Evolutionary conservation across 2,888 invertebrate species (phyloP), one percentile per base, ranked within the genome.

Genomic region (Aporophyla lueneburgensis): DNA sequence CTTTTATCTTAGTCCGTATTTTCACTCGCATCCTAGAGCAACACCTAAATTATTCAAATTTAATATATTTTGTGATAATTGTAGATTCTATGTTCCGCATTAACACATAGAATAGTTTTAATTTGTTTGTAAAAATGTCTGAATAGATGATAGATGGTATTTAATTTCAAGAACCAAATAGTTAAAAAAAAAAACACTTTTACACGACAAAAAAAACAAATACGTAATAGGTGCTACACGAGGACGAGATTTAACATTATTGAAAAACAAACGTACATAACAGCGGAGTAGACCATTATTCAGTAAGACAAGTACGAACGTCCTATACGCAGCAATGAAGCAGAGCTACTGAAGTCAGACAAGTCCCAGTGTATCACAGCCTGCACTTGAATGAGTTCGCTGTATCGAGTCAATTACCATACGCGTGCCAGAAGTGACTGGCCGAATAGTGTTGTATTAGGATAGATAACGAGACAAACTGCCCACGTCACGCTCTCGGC

Each of bases 301-400:
- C 3, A 71, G 27, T 5, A 53, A 27, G 14, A 24, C 49, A 27
- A 21, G 19, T 7, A 49, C 4, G 24, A 19, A 40, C 68, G 40
- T 21, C 24, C 21, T 27, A 6, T 5, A 53, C n/a, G n/a, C 1
- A 62, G 43, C 24, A 33, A 6, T n/a, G 12, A n/a, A 33, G 46
- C 6, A 43, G 9, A 74, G 1, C 5, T 12, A 12, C 4, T 54
- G 40, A 71, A 79, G 53, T 14, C 43, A 43, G 19, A 53, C n/a
- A 33, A 68, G 58, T 54, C 61, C 14, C 14, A 43, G 53, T 61
- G 1, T 46, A 76, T 54, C 33, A 49, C 24, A 53, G 14, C 21
- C 27, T 33, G 56, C 62, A 80, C 63, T 73, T 80, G 62, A 80
- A 58, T 73, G 80, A 74, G 16, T 33, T 43, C 75, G 19, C 62